Conservation (phyloP, 2,113 vertebrate species). For the Clarias gariepinus region DNA sequence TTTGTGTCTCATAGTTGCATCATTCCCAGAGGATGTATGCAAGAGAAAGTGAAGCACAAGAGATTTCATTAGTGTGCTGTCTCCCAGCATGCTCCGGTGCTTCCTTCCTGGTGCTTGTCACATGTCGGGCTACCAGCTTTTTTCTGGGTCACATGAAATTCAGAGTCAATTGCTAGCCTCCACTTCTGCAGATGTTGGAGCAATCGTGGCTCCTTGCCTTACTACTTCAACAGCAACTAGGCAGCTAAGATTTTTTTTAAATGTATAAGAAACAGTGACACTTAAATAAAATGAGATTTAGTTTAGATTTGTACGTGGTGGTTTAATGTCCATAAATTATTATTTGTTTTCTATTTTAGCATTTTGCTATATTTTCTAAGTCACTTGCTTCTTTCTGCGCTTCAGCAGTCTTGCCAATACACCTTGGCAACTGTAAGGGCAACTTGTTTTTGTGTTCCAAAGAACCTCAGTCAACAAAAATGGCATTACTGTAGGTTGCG, state of each 20-base stretch:
- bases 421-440: slow-evolving; percentile 2
- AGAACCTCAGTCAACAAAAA: not conserved
- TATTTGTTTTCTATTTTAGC: not conserved
- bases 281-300: not conserved
- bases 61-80: slow-evolving; percentile 30
- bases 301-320: not conserved
- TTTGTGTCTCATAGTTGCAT: slow-evolving; percentile 9
- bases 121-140: slow-evolving; percentile 14
- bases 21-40: slow-evolving; percentile 26
- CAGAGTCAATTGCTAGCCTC: slow-evolving; percentile 8
- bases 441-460: not conserved
- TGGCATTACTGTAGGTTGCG: slow-evolving; percentile 44
- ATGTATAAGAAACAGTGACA: not conserved
- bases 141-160: slow-evolving; percentile 47
- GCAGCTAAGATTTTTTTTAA: not conserved
- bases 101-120: slow-evolving; percentile 37
- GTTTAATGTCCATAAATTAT: not conserved
- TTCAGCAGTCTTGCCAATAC: slow-evolving; percentile 35
- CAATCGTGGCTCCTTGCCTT: not conserved
- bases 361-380: not conserved
- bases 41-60: slow-evolving; percentile 1
- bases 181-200: slow-evolving; percentile 20
- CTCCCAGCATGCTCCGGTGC: slow-evolving; percentile 34
- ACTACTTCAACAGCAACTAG: not conserved
- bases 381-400: slow-evolving; percentile 12